phyloP scores from a whole-genome alignment of 92 coral and sea anemone species.

The Actinostola sp. region DNA sequence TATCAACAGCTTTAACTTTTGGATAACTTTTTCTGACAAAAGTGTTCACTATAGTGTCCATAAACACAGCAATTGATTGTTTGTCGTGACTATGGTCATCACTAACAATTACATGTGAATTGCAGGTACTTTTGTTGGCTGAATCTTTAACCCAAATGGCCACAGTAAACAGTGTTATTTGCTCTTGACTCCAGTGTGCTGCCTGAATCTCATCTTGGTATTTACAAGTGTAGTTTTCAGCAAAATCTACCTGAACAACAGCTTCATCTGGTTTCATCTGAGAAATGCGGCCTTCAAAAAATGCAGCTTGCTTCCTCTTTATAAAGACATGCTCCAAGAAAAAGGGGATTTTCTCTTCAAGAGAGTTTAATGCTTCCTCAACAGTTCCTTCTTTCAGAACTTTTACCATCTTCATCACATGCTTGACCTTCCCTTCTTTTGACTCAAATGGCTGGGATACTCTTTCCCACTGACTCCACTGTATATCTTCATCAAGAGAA shows the following conservation, averaged over 20 bases:
- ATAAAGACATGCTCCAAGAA: slow-evolving; percentile 51
- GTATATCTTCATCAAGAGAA: background rate
- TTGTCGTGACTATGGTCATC: slow-evolving; percentile 62
- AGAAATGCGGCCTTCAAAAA: slow-evolving; percentile 36
- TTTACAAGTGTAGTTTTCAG: slow-evolving; percentile 57
- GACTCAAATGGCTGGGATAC: slow-evolving; percentile 15
- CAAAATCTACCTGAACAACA: slow-evolving; percentile 56
- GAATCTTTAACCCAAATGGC: slow-evolving; percentile 53
- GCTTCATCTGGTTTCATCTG: slow-evolving; percentile 43
- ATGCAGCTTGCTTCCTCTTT: slow-evolving; percentile 36
- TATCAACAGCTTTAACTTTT: slow-evolving; percentile 30
- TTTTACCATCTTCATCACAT: slow-evolving; percentile 31
- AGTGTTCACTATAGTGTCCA: slow-evolving; percentile 35
- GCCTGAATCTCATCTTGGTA: slow-evolving; percentile 43
- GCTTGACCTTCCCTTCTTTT: slow-evolving; percentile 31
- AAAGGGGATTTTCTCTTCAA: slow-evolving; percentile 33
- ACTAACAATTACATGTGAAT: slow-evolving; percentile 41
- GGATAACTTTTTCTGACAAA: slow-evolving; percentile 31
- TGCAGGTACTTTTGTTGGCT: slow-evolving; percentile 29
- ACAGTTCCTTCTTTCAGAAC: slow-evolving; percentile 40
- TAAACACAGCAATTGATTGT: slow-evolving; percentile 51
- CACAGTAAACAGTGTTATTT: slow-evolving; percentile 37
- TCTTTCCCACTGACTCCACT: slow-evolving; percentile 44
- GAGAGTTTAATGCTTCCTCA: slow-evolving; percentile 36
- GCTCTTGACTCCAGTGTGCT: slow-evolving; percentile 55